Base-by-base conservation (phyloP, 2,113 vertebrate species). In the Siniperca chuatsi region DNA sequence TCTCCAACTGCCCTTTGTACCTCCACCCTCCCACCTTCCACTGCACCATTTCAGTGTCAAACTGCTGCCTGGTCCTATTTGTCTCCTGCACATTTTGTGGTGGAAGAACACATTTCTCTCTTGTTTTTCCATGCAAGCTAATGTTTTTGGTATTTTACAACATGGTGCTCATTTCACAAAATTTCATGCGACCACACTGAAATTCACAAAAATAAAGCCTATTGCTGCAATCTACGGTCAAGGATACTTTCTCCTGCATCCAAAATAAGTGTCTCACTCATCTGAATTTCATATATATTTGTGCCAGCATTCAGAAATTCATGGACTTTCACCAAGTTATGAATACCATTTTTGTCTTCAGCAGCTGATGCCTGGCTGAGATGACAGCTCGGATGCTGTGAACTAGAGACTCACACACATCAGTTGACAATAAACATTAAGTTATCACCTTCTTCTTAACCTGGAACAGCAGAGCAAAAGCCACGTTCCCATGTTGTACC, bases 241-340 rank as follows among this genome's bases (percentile, higher is more conserved):
- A 46, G 21, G 61, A 33, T 13, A 16, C 55, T 70, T 67, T 67
- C 73, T 54, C 62, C 78, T 72, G 44, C n/a, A 46, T 82, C 58
- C 40, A 61, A 52, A 66, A 57, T 60, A 74, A 69, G 58, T 71
- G 25, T 74, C 15, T 70, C 60, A 77, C 13, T 70, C 68, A 46
- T 79, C 52, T 62, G 62, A 44, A 78, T 85, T 52, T 73, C 73
- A 37, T 35, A 62, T 69, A 75, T 35, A 66, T 83, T 64, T 76
- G n/a, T 25, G 52, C 42, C 71, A 62, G 52, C 18, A 37, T 66
- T 82, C 33, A 78, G 42, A 85, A 60, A 74, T 73, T 42, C 71
- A 60, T 46, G 64, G 83, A 78, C 46, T 83, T 58, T 71, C 35
- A 66, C 66, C 67, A 78, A 65, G 44, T 78, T 65, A 74, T 79